Evolutionary conservation across 1,140 invertebrate species (phyloP).

Genomic region (Magallana angulata): DNA sequence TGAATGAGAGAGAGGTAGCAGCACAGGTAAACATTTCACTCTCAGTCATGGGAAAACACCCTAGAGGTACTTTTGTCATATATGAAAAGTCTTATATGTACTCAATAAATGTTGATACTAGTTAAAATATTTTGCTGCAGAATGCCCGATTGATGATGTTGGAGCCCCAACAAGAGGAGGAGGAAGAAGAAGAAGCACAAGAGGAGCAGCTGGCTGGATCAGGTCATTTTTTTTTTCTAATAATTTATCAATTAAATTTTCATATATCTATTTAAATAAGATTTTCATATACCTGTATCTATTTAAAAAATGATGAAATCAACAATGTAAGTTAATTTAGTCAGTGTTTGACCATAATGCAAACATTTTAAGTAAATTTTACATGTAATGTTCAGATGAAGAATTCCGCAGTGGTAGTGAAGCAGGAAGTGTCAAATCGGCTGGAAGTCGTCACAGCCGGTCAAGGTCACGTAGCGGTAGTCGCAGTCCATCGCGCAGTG

Average conservation of each 20-base stretch:
- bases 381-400: slow-evolving; percentile 50
- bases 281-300: too few species aligned
- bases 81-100: too few species aligned
- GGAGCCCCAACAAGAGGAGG: slow-evolving; percentile 89
- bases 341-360: too few species aligned
- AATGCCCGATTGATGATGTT: slow-evolving; percentile 88
- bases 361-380: too few species aligned
- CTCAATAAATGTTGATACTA: too few species aligned
- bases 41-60: neutral
- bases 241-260: neutral
- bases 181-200: slow-evolving; percentile 86
- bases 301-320: too few species aligned
- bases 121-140: slow-evolving; percentile 56
- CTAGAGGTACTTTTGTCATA: too few species aligned
- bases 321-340: too few species aligned
- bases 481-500: slow-evolving; percentile 54
- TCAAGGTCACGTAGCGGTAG: slow-evolving; percentile 56
- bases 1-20: slow-evolving; percentile 91
- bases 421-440: slow-evolving; percentile 60
- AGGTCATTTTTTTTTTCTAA: slow-evolving; percentile 8
- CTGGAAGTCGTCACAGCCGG: slow-evolving; percentile 52
- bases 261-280: too few species aligned
- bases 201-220: slow-evolving; percentile 62
- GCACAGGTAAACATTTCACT: slow-evolving; percentile 84
- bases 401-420: slow-evolving; percentile 59